A percentile compares a stretch with the other conserved stretches of the same genome.
These are phyloP conservation scores for Rhegmatorhina hoffmannsi DNA, from an alignment of 2,113 vertebrate genomes.

Conservation along the genomic window DNA sequence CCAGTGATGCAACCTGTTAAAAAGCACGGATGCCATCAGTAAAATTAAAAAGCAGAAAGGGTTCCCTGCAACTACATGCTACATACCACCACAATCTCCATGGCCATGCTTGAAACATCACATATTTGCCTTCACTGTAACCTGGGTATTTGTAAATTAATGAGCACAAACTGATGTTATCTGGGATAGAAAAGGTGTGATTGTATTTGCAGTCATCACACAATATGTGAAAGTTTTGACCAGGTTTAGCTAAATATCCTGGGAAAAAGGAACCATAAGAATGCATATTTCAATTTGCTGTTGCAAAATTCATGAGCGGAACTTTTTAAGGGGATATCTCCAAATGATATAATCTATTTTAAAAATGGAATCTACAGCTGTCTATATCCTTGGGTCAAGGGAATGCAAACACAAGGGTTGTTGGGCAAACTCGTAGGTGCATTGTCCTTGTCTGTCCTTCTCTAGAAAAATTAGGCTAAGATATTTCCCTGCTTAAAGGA, in stretches of 20 bases:
- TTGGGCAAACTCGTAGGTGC: background rate
- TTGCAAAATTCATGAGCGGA: conserved; percentile 40
- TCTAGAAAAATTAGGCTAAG: conserved; percentile 7
- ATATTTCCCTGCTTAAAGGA: conserved; percentile 1
- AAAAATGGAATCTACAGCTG: background rate
- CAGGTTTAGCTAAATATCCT: conserved; percentile 47
- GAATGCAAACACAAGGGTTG: background rate
- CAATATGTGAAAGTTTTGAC: background rate
- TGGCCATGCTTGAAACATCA: background rate
- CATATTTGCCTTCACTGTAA: background rate
- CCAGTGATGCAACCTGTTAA: background rate
- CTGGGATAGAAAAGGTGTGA: background rate
- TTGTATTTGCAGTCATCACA: background rate
- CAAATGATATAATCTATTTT: background rate
- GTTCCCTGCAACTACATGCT: background rate
- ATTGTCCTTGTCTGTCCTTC: conserved; percentile 29
- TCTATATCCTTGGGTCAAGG: background rate
- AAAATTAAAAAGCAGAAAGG: background rate
- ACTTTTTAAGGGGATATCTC: background rate
- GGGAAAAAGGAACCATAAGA: conserved; percentile 55
- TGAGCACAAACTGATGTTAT: background rate
- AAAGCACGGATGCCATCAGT: background rate
- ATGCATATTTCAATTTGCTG: conserved; percentile 50
- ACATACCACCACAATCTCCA: background rate
- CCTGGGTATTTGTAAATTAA: background rate